Conservation (phyloP, 2,888 invertebrate genomes). For the Melolontha melolontha region DNA sequence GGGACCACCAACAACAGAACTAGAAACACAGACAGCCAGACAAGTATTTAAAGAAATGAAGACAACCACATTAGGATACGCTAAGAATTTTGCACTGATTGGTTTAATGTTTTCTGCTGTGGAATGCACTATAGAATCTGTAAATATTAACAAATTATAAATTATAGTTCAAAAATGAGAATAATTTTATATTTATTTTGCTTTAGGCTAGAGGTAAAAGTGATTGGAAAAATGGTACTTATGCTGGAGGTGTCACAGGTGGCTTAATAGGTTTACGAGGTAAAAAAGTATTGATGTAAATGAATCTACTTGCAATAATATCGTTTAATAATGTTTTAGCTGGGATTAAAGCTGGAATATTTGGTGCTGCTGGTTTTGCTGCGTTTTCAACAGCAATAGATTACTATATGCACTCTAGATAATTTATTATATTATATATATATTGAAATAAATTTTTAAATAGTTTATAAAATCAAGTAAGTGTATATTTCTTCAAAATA, state of each 20-base stretch:
- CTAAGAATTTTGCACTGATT: slow-evolving; percentile 97
- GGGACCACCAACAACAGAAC: slow-evolving; percentile 77
- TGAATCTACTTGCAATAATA: neutral
- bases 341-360: slow-evolving; percentile 90
- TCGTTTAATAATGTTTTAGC: slow-evolving; percentile 71
- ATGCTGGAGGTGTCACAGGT: slow-evolving; percentile 94
- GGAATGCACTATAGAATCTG: slow-evolving; percentile 95
- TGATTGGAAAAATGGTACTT: slow-evolving; percentile 97
- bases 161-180: neutral
- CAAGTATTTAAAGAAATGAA: slow-evolving; percentile 95
- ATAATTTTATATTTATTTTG: neutral
- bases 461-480: neutral
- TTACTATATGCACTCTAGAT: slow-evolving; percentile 84
- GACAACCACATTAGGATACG: slow-evolving; percentile 89
- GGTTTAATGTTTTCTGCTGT: slow-evolving; percentile 94
- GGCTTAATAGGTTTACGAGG: slow-evolving; percentile 90
- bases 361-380: slow-evolving; percentile 98
- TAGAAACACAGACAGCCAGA: slow-evolving; percentile 83
- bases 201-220: slow-evolving; percentile 79
- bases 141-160: slow-evolving; percentile 69
- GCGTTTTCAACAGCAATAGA: slow-evolving; percentile 97
- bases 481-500: neutral
- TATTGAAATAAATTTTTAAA: slow-evolving; percentile 35
- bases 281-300: slow-evolving; percentile 54
- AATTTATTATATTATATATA: slow-evolving; percentile 16